A percentile compares a stretch with the other conserved stretches of the same genome.
Evolutionary conservation across 2,113 vertebrate species (phyloP).

Genomic region (Tapirus terrestris): DNA sequence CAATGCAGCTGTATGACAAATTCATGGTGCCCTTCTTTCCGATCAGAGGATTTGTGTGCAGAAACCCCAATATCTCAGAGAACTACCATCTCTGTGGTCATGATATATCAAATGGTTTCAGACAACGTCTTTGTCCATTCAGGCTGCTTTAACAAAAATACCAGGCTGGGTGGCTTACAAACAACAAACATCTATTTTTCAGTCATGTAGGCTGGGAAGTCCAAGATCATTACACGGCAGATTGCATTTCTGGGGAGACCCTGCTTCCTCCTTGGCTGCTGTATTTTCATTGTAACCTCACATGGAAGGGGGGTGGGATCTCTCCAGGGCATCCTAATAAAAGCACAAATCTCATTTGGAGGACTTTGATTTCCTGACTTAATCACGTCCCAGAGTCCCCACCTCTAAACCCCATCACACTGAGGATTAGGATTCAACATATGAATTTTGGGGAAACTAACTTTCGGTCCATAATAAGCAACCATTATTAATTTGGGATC

Average conservation of each 20-base stretch:
- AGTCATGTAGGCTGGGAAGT: not conserved
- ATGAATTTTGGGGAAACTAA: not conserved
- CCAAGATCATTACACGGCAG: not conserved
- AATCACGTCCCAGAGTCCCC: not conserved
- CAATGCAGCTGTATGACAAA: not conserved
- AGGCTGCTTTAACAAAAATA: not conserved
- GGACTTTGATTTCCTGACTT: not conserved
- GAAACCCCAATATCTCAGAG: not conserved
- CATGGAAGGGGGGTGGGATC: rapidly evolving
- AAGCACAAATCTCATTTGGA: not conserved
- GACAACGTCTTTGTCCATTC: not conserved
- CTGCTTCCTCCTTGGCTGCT: not conserved
- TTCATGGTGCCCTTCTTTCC: not conserved
- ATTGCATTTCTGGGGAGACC: not conserved
- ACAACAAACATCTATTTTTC: not conserved
- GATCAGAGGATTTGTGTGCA: not conserved
- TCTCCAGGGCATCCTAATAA: not conserved
- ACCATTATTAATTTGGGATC: not conserved
- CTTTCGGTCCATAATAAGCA: not conserved
- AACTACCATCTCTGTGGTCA: not conserved
- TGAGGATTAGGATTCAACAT: not conserved
- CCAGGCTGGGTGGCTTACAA: not conserved
- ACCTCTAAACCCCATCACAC: not conserved
- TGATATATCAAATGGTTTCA: not conserved
- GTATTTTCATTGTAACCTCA: not conserved